Base-by-base conservation (phyloP, 2,797 vertebrate species). In the Lophotriccus pileatus region DNA sequence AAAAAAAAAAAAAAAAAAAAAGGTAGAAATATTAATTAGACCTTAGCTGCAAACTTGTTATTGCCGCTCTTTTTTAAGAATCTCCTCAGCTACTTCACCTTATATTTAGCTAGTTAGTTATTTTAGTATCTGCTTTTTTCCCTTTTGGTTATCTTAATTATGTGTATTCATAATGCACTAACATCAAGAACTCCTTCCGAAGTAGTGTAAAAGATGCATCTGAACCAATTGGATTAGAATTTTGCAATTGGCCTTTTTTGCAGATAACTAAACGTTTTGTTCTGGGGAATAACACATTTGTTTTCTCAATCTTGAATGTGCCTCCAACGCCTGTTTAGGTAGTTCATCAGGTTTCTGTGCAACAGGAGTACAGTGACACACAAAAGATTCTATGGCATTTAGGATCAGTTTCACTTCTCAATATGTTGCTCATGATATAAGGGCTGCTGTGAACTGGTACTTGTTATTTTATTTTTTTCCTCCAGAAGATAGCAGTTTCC, bases 11-110 rank as follows among this genome's bases (percentile, higher is more conserved):
- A 77, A 66, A 82, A 81, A 32, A 25, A 12, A 59, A 77, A 66
- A 82, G 79, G 30, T 34, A 49, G 27, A 83, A 86, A 36, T 78
- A 89, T 86, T 91, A 80, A 86, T 94, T 91, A 94, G 49, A 70
- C 56, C 41, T 95, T 56, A 89, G 34, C 76, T 89, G 41, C n/a
- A 91, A 83, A 59, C n/a, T 89, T 80, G 28, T 75, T 91, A 63
- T 11, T 89, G 80, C 59, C 64, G 14, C 28, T 88, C 16, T 41
- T 62, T 77, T 7, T 2, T 60, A 85, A 79, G 44, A 50, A 41
- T 80, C 34, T 93, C 19, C 17, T 89, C 64, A 64, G 30, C 52
- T 87, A 37, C 46, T 55, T 34, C 6, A 49, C 21, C 16, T 91
- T 73, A 11, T 8, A n/a, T 8, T 43, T 77, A 11, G 1, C 63